These are phyloP conservation scores for Mesaphorura yosii DNA, from an alignment of 1,140 invertebrate species.

Conservation along the genomic window DNA sequence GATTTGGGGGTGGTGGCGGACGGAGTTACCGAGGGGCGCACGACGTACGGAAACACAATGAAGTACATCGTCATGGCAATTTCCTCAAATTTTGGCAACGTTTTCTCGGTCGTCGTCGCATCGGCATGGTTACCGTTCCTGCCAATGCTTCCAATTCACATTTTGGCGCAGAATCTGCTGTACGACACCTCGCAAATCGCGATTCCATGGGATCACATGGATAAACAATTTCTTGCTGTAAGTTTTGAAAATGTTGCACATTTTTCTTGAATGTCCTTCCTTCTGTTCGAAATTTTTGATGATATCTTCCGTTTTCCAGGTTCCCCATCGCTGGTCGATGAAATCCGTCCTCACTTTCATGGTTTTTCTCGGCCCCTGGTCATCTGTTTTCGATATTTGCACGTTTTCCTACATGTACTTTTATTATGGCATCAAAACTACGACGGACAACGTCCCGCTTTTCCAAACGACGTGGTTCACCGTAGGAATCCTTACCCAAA, in stretches of 20 bases:
- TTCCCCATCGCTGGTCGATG: conserved; percentile 21
- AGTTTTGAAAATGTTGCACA: not conserved
- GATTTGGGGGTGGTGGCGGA: conserved; percentile 16
- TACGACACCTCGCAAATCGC: conserved; percentile 18
- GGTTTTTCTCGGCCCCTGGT: conserved; percentile 18
- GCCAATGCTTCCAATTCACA: conserved; percentile 13
- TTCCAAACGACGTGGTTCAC: conserved; percentile 17
- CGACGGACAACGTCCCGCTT: conserved; percentile 3
- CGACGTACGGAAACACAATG: conserved; percentile 17
- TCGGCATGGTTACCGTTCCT: conserved; percentile 17
- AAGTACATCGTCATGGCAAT: conserved; percentile 23
- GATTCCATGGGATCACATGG: conserved; percentile 22
- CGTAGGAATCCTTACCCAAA: conserved; percentile 17
- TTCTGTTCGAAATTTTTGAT: not conserved
- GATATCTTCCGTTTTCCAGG: not conserved
- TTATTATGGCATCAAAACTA: conserved; percentile 8
- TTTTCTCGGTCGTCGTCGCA: conserved; percentile 12
- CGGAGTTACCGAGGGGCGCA: conserved; percentile 11
- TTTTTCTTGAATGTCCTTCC: conserved; percentile 8
- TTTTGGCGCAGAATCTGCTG: conserved; percentile 14
- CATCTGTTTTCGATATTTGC: conserved; percentile 15
- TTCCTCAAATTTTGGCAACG: conserved; percentile 17
- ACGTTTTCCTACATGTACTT: conserved; percentile 21
- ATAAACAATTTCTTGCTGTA: conserved; percentile 16
- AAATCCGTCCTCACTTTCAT: conserved; percentile 15